Percentiles rank a stretch among this genome's conserved stretches.
Conservation (phyloP, 2,113 vertebrate genomes). For the Lathamus discolor region DNA sequence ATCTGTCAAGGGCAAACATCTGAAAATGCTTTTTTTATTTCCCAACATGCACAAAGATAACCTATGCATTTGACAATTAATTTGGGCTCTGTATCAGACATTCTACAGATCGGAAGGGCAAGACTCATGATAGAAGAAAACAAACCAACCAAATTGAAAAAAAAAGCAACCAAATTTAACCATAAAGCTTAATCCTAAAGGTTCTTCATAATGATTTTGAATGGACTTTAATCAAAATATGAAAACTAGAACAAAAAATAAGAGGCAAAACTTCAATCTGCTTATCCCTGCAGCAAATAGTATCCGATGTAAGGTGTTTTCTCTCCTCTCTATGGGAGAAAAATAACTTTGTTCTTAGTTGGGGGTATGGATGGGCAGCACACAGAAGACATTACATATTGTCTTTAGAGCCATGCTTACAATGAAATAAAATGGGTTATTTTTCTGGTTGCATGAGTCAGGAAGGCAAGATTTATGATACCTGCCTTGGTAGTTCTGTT, state of each 20-base stretch:
- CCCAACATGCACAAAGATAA: background rate
- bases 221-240: background rate
- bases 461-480: background rate
- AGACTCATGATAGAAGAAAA: background rate
- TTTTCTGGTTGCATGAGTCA: background rate
- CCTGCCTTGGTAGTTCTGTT: background rate
- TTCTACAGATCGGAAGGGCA: background rate
- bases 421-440: background rate
- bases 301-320: background rate
- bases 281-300: background rate
- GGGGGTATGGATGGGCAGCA: background rate
- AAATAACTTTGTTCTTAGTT: background rate
- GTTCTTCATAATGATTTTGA: background rate
- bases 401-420: background rate
- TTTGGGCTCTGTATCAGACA: background rate
- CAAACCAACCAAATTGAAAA: fast-evolving
- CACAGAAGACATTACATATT: background rate
- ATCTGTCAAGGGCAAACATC: conserved; percentile 1
- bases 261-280: background rate
- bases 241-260: background rate
- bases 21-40: conserved; percentile 1
- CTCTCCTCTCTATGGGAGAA: background rate
- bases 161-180: background rate
- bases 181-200: background rate
- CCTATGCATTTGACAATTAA: background rate